phyloP scores from a whole-genome alignment of 1,140 invertebrate species.

The Chionoecetes opilio region DNA sequence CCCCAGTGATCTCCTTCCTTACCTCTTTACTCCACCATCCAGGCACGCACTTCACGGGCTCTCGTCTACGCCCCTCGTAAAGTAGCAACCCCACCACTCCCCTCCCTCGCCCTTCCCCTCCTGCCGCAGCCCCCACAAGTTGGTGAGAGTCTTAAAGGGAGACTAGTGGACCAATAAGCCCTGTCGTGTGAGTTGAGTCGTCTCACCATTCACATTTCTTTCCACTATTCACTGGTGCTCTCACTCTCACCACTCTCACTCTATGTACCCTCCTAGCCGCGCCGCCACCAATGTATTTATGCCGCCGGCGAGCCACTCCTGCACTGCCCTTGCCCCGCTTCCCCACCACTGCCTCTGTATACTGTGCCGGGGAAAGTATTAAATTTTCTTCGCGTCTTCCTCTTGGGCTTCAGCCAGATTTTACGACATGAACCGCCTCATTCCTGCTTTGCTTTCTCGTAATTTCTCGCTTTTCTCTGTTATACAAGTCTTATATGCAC shows the following conservation, averaged over 20 bases:
- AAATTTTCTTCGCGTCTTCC: slow-evolving; percentile 16
- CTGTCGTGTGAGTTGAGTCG: background rate
- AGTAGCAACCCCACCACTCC: too few relatives aligned
- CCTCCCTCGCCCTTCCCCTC: too few relatives aligned
- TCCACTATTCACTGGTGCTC: background rate
- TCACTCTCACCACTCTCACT: background rate
- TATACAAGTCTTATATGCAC: too few relatives aligned
- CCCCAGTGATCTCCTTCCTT: too few relatives aligned
- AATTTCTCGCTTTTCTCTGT: background rate
- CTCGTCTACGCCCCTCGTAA: too few relatives aligned
- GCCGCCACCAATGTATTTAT: background rate
- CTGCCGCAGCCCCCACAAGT: background rate
- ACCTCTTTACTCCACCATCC: too few relatives aligned
- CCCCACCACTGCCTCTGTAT: background rate
- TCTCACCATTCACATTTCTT: background rate
- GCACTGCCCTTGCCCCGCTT: background rate
- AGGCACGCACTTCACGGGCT: too few relatives aligned
- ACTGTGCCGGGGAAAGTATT: background rate
- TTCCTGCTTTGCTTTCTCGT: background rate
- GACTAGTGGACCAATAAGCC: background rate
- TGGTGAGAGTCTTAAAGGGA: background rate
- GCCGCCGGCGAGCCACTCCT: background rate
- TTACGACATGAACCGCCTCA: slow-evolving; percentile 6
- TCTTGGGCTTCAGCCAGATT: slow-evolving; percentile 7
- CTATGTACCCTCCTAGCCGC: too few relatives aligned